phyloP scores from a whole-genome alignment of 2,888 invertebrate genomes.

The Macrophya annulata region DNA sequence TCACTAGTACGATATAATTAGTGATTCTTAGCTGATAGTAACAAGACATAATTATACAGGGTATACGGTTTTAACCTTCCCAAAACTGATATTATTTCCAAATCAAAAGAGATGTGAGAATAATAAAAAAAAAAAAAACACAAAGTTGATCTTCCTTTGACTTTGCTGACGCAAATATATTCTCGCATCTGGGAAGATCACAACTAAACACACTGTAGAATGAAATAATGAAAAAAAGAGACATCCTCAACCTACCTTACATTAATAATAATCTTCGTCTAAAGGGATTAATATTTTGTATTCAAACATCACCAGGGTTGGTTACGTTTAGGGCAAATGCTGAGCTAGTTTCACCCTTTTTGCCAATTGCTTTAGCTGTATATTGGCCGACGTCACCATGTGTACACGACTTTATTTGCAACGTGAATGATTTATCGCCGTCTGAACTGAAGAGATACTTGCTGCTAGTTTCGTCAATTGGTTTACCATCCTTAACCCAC shows the following conservation, averaged over 20 bases:
- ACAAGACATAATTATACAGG: no score
- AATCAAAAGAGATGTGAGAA: no score
- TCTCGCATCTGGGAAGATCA: no score
- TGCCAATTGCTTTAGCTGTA: constrained; percentile 91
- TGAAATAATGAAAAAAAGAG: not conserved
- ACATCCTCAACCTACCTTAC: constrained; percentile 29
- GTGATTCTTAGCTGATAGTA: no score
- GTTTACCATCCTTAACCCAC: constrained; percentile 97
- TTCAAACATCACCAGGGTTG: constrained; percentile 81
- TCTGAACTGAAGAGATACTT: constrained; percentile 92
- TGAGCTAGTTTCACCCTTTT: constrained; percentile 91
- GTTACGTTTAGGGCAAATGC: constrained; percentile 94
- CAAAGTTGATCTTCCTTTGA: no score
- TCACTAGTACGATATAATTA: no score
- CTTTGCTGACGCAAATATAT: no score
- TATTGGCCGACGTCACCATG: constrained; percentile 94
- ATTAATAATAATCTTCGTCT: constrained; percentile 46
- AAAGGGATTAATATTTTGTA: constrained; percentile 29
- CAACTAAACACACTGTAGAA: not conserved
- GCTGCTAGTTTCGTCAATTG: constrained; percentile 89
- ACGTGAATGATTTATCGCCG: constrained; percentile 89
- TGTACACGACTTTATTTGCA: constrained; percentile 89
- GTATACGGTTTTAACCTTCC: no score
- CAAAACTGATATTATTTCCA: no score
- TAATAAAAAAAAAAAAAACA: no score